phyloP scores from a whole-genome alignment of 2,888 invertebrate genomes.

The Ochlodes sylvanus region DNA sequence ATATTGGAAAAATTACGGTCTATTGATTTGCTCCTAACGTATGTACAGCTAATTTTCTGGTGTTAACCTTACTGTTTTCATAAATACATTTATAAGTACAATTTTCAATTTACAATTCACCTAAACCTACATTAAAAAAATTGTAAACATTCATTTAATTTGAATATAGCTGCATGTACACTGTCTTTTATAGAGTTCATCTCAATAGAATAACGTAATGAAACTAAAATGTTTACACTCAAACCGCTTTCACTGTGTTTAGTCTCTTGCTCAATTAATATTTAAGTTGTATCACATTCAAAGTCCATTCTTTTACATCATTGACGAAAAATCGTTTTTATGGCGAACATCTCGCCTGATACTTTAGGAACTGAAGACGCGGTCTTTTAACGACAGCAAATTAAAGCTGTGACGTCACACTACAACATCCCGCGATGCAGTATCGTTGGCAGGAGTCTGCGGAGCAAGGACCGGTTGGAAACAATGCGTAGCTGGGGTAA shows the following conservation, averaged over 20 bases:
- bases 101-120: constrained; percentile 77
- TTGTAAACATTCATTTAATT: constrained; percentile 57
- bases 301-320: constrained; percentile 51
- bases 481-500: constrained; percentile 77
- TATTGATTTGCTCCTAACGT: constrained; percentile 72
- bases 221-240: constrained; percentile 44
- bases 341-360: constrained; percentile 60
- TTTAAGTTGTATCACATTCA: constrained; percentile 54
- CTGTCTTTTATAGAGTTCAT: constrained; percentile 62
- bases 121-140: constrained; percentile 76
- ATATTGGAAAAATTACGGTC: constrained; percentile 70
- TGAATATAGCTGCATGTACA: constrained; percentile 73
- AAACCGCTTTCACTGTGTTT: constrained; percentile 44
- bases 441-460: constrained; percentile 72
- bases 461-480: constrained; percentile 86
- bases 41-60: constrained; percentile 83
- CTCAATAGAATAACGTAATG: constrained; percentile 47
- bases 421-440: constrained; percentile 82
- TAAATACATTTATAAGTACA: constrained; percentile 81
- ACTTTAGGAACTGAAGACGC: constrained; percentile 84
- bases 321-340: constrained; percentile 53
- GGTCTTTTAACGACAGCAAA: constrained; percentile 83
- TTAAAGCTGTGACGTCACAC: constrained; percentile 88
- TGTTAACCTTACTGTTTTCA: constrained; percentile 84
- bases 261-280: constrained; percentile 53